Conservation (phyloP, 2,797 vertebrate genomes). For the Neomorphus geoffroyi region DNA sequence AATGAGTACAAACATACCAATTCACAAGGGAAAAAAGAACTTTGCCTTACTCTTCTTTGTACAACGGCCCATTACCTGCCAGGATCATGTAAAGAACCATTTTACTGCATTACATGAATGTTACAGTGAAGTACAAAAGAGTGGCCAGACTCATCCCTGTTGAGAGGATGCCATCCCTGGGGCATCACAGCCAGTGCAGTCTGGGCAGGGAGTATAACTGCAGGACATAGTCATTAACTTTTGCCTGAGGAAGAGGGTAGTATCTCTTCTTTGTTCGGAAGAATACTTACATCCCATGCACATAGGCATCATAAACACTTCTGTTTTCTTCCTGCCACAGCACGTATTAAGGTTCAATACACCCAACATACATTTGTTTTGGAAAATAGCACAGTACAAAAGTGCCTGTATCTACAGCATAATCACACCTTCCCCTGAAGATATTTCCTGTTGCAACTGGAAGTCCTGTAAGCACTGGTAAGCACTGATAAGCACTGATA, state of each 20-base stretch:
- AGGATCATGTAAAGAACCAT: neutral
- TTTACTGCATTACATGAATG: accelerated
- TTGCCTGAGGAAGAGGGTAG: neutral
- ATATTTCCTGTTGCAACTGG: slow-evolving; percentile 15
- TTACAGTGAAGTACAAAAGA: neutral
- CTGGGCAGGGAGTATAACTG: no score
- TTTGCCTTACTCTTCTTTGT: neutral
- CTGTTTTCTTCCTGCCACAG: neutral
- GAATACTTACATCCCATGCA: neutral
- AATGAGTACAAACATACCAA: neutral
- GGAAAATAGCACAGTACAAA: neutral
- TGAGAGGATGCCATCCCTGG: neutral
- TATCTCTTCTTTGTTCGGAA: neutral
- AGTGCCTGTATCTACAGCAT: neutral
- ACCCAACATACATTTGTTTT: neutral
- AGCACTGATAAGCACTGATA: slow-evolving; percentile 37
- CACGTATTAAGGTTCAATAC: neutral
- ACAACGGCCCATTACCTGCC: neutral
- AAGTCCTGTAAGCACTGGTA: slow-evolving; percentile 25
- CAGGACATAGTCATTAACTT: neutral
- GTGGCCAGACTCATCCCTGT: accelerated
- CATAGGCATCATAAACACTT: neutral
- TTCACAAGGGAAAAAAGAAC: neutral
- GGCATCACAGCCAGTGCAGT: neutral
- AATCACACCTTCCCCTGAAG: neutral